Base-by-base conservation (phyloP, 2,888 invertebrate species). In the Nomada lathburiana region DNA sequence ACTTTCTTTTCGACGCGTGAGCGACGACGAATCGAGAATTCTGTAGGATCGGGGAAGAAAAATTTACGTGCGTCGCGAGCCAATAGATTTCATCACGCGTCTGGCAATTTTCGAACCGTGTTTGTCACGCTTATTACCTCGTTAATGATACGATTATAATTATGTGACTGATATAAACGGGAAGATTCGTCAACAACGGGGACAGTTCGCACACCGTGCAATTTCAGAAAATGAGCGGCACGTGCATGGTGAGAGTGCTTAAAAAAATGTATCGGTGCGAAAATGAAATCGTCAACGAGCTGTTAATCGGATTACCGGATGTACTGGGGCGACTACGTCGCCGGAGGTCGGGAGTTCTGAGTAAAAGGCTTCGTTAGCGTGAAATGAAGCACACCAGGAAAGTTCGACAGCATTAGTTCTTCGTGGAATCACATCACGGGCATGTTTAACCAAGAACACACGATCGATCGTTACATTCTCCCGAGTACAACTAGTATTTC, bases 281-380 rank as follows among this genome's bases (percentile, higher is more conserved):
- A 60, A 71, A 70, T 80, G 80, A 80, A 80, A 71, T 80, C 52
- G 65, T 65, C 65, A 72, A 65, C 47, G 65, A 67, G 65, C 60
- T 65, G 80, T 80, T 80, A 80, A 80, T 44, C 47, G 72, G 72
- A 80, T 80, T 80, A 80, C 60, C 60, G 81, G 60, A 65, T 65
- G 55, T 52, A 70, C 53, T 65, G 52, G 59, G 80, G 62, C 50
- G 60, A 52, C 55, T 20, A 64, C 82, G 69, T 74, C 69, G 59
- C 53, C 69, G 64, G 69, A 79, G 80, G 80, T 80, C 68, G 72
- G 72, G 44, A 81, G 69, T 74, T 81, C 73, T 69, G 69, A 68
- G 82, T 81, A 81, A 74, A 81, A 74, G 74, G 81, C 69, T 81
- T 81, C 81, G 69, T 81, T 81, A 74, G 69, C 81, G 59, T 62